Base-by-base conservation (phyloP, 1,140 invertebrate genomes). In the Proales similis region DNA sequence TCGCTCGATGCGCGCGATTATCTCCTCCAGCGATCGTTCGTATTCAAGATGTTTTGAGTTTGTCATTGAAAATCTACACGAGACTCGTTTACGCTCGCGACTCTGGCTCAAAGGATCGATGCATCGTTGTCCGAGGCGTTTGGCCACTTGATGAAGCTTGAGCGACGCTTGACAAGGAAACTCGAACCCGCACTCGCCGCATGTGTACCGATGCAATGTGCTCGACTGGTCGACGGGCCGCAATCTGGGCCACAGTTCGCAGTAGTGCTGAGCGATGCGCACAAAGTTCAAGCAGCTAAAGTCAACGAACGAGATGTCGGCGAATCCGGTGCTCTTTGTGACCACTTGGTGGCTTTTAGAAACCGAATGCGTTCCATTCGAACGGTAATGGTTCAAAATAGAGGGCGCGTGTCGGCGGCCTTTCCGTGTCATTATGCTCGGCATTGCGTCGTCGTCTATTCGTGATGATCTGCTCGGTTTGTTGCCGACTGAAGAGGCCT, bases 281-380 rank as follows among this genome's bases (percentile, higher is more conserved):
- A 42, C 36, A 57, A 57, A 57, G 12, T 57, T 57, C 6, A 57
- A 19, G 20, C 51, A 57, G 20, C 51, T 57, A 14, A 57, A 57
- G 20, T 57, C 51, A 27, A 57, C 32, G 11, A 57, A 29, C 11
- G 51, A 26, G 24, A 57, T 29, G 32, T 57, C 51, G 22, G 51
- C 51, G 45, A 57, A 57, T 26, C 51, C 51, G 24, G 5, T 57
- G 4, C 36, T 57, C 32, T 57, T 57, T 19, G 45, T 27, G 22
- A 20, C 24, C 12, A 57, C 24, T 11, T n/a, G 22, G 45, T 57
- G 51, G 27, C 14, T 57, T 20, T 36, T 9, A 36, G 33, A 36
- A 9, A 14, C 14, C 14, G 14, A 36, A 36, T 9, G 33, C 9
- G 33, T 36, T 36, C 9, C 9, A 22, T 57, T 42, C 4, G 39